Percentiles rank a stretch among this genome's conserved stretches.
phyloP scores from a whole-genome alignment of 1,140 invertebrate species.

The Drosophila lacertosa region DNA sequence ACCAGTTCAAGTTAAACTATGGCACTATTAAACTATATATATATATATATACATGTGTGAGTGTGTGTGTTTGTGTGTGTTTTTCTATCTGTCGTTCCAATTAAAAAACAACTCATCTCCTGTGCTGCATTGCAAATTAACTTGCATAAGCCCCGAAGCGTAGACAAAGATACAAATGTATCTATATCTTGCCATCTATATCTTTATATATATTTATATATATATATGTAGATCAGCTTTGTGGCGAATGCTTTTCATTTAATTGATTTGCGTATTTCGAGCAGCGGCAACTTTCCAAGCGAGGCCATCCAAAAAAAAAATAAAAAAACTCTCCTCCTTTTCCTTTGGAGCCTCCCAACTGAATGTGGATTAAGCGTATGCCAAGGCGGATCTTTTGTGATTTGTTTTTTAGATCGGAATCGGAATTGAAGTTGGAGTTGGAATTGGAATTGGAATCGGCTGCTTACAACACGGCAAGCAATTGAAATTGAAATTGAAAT shows the following conservation, averaged over 20 bases:
- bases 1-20: background rate
- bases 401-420: conserved; percentile 76
- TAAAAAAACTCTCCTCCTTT: background rate
- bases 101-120: conserved; percentile 79
- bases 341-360: conserved; percentile 15
- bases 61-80: conserved; percentile 3
- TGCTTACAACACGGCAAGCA: conserved; percentile 42
- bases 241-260: conserved; percentile 59
- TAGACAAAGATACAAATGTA: too few species aligned
- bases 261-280: conserved; percentile 80
- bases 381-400: conserved; percentile 63
- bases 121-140: conserved; percentile 71
- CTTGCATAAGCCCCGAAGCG: conserved; percentile 41
- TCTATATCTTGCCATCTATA: too few species aligned
- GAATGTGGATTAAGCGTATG: conserved; percentile 81
- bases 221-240: background rate
- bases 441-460: conserved; percentile 29
- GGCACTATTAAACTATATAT: conserved; percentile 38
- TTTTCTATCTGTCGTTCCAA: conserved; percentile 69
- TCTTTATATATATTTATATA: background rate
- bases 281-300: conserved; percentile 77
- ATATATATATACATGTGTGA: conserved; percentile 1
- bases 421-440: conserved; percentile 48
- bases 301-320: conserved; percentile 37
- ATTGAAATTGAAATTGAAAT: conserved; percentile 43